Percentiles rank a stretch among this genome's conserved stretches.
Conservation (phyloP, 2,797 vertebrate genomes). For the Mormyrus proboscirostris region DNA sequence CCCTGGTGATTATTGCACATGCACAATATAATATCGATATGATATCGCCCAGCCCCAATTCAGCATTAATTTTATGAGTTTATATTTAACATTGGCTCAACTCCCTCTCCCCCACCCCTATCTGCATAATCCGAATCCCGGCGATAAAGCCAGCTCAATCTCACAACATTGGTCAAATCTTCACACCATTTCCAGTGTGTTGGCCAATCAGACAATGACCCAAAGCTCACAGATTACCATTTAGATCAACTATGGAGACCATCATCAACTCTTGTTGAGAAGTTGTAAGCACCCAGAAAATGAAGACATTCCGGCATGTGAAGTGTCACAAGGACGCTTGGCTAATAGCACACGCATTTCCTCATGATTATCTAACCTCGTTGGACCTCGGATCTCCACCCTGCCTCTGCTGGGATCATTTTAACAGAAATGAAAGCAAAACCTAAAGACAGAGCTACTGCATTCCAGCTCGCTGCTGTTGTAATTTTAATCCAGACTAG, state of each 20-base stretch:
- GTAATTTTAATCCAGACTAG: background rate
- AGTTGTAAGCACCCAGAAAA: background rate
- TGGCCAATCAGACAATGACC: background rate
- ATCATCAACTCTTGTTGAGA: background rate
- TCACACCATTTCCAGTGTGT: background rate
- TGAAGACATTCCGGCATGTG: background rate
- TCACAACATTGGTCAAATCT: background rate
- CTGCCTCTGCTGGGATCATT: background rate
- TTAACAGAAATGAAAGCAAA: conserved; percentile 11
- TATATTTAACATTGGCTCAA: background rate
- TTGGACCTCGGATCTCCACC: background rate
- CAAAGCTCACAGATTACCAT: background rate
- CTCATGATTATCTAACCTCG: background rate
- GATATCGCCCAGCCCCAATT: too few relatives aligned
- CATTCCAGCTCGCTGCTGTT: background rate
- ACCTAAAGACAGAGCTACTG: background rate
- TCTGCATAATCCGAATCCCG: background rate
- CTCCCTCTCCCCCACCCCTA: background rate
- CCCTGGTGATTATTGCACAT: too few relatives aligned
- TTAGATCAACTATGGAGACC: background rate
- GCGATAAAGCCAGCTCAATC: background rate
- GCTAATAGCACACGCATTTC: background rate
- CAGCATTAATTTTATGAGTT: background rate
- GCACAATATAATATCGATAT: too few relatives aligned
- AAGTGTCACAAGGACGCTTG: background rate